Base-by-base conservation (phyloP, 2,113 vertebrate genomes). In the Petromus typicus region DNA sequence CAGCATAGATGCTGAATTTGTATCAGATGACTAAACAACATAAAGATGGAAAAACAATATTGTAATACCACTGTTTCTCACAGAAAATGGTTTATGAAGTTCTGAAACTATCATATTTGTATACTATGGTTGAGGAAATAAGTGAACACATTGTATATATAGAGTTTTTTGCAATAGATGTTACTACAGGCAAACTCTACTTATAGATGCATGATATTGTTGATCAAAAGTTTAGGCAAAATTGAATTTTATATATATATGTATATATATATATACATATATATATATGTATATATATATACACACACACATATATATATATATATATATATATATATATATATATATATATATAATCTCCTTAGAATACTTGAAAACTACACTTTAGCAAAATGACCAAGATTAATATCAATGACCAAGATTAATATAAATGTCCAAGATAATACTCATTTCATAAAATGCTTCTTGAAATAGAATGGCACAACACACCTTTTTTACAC, bases 401-500 rank as follows among this genome's bases (percentile, higher is more conserved):
- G 9, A 27, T 20, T 43, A 56, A 5, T 11, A 32, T 10, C 34
- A 23, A 22, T 25, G 76, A 27, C 22, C 37, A 22, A 45, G 9
- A 27, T 20, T 43, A 56, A 5, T 11, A 32, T 10, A 23, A 23
- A 22, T 25, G 76, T n/a, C n/a, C n/a, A n/a, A n/a, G n/a, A 79
- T 37, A 75, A 43, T 43, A 54, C 11, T 12, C 34, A 32, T 16
- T 37, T 3, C n/a, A 37, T 7, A 8, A 51, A 23, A 45, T 8
- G 7, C 7, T 1, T 57, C 37, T 13, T 32, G 20, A 57, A 37
- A 3, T 7, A 56, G 17, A 75, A 57, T 10, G 8, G 0, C 30
- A n/a, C 1, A n/a, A 14, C 2, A 56, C 0, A 20, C 43, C 14
- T 8, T 9, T 27, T 8, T 30, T 76, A 7, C 0, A 51, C 7